Evolutionary conservation across 2,888 invertebrate genomes (phyloP).

Genomic region (Dasysyrphus albostriatus): DNA sequence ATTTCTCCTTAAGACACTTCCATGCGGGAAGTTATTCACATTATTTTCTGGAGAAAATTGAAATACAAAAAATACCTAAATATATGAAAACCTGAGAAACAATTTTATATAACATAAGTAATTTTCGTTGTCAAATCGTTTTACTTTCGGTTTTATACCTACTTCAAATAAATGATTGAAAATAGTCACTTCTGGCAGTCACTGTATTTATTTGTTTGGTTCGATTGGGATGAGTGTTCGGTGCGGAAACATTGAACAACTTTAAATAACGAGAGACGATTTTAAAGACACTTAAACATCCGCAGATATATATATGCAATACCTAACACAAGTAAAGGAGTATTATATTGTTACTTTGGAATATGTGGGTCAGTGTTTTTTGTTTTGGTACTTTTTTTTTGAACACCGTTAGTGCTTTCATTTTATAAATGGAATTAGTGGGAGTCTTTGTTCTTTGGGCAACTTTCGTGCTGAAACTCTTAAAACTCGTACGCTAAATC

Average conservation of each 20-base stretch:
- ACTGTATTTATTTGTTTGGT: conserved; percentile 8
- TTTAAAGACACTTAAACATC: background rate
- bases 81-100: no score
- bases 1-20: no score
- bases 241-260: background rate
- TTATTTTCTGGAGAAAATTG: no score
- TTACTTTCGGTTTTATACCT: background rate
- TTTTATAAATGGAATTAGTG: conserved; percentile 15
- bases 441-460: conserved; percentile 38
- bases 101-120: no score
- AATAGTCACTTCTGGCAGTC: background rate
- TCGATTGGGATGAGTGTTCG: conserved; percentile 2
- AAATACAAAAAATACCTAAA: no score
- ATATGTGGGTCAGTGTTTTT: conserved; percentile 62
- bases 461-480: conserved; percentile 40
- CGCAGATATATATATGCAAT: background rate
- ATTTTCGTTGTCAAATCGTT: background rate
- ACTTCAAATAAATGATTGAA: background rate
- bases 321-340: conserved; percentile 15
- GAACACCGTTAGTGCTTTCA: conserved; percentile 16
- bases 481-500: conserved; percentile 24
- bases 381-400: conserved; percentile 12
- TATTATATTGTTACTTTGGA: conserved; percentile 11
- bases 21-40: no score
- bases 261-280: background rate